phyloP scores from a whole-genome alignment of 2,888 invertebrate species.

The Bhutanitis thaidina region DNA sequence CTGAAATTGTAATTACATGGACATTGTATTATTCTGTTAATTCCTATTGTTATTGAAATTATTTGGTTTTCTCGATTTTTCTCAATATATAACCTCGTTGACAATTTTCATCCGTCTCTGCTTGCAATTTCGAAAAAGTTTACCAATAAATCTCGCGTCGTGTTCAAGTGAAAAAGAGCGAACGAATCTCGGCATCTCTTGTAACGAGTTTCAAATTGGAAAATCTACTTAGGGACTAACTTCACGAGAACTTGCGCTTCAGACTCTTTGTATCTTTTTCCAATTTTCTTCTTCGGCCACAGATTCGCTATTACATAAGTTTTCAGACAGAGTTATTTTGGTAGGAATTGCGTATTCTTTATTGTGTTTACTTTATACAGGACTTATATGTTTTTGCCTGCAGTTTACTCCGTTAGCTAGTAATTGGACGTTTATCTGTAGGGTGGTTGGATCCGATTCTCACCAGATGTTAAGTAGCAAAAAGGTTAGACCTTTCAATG shows the following conservation, averaged over 20 bases:
- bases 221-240: slow-evolving; percentile 57
- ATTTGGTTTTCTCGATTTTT: background rate
- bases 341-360: slow-evolving; percentile 3
- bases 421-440: too few relatives aligned
- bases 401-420: too few relatives aligned
- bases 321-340: slow-evolving; percentile 15
- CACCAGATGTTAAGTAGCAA: too few relatives aligned
- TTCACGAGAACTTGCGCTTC: slow-evolving; percentile 27
- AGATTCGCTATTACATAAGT: slow-evolving; percentile 17
- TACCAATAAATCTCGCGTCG: slow-evolving; percentile 51
- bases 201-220: slow-evolving; percentile 71
- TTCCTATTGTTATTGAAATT: slow-evolving; percentile 6
- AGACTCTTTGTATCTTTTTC: slow-evolving; percentile 29
- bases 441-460: too few relatives aligned
- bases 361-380: background rate
- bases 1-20: too few relatives aligned
- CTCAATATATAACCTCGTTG: slow-evolving; percentile 46
- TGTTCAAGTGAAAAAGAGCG: slow-evolving; percentile 61
- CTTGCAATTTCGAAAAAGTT: slow-evolving; percentile 44
- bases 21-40: background rate
- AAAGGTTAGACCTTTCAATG: too few relatives aligned
- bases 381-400: too few relatives aligned
- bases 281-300: slow-evolving; percentile 35
- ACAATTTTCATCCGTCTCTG: slow-evolving; percentile 51
- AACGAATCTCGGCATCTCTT: slow-evolving; percentile 24